A percentile compares a stretch with the other conserved stretches of the same genome.
Conservation (phyloP, 1,140 invertebrate species). For the Sweltsa coloradensis region DNA sequence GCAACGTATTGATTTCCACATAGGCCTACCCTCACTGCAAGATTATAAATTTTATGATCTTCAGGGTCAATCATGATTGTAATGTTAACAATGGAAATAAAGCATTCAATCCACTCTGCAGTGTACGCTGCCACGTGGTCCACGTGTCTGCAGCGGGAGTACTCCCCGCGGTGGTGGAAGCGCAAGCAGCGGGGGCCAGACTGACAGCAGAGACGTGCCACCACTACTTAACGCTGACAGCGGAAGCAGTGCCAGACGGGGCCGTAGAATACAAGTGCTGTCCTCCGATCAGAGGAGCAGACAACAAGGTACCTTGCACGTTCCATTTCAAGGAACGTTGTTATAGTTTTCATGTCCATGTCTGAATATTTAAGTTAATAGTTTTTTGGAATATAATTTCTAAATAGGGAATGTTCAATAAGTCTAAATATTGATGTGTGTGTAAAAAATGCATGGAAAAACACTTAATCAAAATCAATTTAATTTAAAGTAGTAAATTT, state of each 20-base stretch:
- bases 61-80: no score
- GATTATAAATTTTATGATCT: no score
- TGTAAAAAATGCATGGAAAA: no score
- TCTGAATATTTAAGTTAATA: conserved; percentile 5
- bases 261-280: conserved; percentile 57
- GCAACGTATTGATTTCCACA: no score
- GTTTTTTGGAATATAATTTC: conserved; percentile 5
- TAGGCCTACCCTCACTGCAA: no score
- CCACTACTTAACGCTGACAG: conserved; percentile 51
- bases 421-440: no score
- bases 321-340: conserved; percentile 4
- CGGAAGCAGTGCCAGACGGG: conserved; percentile 45
- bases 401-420: no score
- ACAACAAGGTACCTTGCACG: conserved; percentile 46
- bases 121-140: conserved; percentile 52
- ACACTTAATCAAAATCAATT: no score
- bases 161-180: conserved; percentile 24
- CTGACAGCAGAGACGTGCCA: conserved; percentile 60
- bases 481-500: no score
- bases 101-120: no score
- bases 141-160: conserved; percentile 52
- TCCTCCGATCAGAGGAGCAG: conserved; percentile 47
- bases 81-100: no score
- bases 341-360: conserved; percentile 9
- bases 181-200: conserved; percentile 30